Evolutionary conservation across 1,140 invertebrate genomes (phyloP).

Genomic region (Camponotus pennsylvanicus): DNA sequence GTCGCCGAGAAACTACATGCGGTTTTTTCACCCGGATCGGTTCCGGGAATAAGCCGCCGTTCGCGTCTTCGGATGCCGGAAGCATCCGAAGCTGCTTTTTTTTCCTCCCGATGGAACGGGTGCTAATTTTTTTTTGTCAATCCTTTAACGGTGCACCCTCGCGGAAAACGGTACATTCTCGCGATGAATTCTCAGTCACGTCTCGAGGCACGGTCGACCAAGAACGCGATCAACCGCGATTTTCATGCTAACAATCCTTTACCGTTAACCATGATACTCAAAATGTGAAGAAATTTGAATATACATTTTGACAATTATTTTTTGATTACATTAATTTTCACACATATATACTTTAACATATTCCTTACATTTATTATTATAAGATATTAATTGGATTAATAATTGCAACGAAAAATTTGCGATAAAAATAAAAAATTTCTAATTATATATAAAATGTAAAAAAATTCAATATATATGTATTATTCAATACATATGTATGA

Average conservation of each 20-base stretch:
- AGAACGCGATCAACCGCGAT: conserved; percentile 32
- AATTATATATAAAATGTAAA: not conserved
- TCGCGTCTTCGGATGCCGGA: conserved; percentile 57
- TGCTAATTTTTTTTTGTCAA: conserved; percentile 60
- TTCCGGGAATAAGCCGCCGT: conserved; percentile 10
- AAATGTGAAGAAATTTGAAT: not conserved
- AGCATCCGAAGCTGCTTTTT: conserved; percentile 49
- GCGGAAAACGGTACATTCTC: conserved; percentile 57
- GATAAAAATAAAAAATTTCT: not conserved
- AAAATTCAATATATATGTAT: not conserved
- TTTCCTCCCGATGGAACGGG: conserved; percentile 42
- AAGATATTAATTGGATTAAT: not conserved
- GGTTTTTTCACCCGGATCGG: conserved; percentile 32
- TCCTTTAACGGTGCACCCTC: conserved; percentile 55
- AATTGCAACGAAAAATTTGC: not conserved
- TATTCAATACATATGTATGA: not conserved
- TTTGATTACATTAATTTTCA: not conserved
- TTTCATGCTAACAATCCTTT: not conserved
- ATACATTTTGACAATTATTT: not conserved
- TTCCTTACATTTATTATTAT: not conserved
- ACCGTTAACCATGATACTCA: conserved; percentile 2
- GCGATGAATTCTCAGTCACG: conserved; percentile 67
- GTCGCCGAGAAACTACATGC: conserved; percentile 39
- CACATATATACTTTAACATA: not conserved
- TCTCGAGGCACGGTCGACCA: conserved; percentile 44